These are phyloP conservation scores for Thripadectes ignobilis DNA, from an alignment of 2,797 vertebrate genomes.

Conservation along the genomic window DNA sequence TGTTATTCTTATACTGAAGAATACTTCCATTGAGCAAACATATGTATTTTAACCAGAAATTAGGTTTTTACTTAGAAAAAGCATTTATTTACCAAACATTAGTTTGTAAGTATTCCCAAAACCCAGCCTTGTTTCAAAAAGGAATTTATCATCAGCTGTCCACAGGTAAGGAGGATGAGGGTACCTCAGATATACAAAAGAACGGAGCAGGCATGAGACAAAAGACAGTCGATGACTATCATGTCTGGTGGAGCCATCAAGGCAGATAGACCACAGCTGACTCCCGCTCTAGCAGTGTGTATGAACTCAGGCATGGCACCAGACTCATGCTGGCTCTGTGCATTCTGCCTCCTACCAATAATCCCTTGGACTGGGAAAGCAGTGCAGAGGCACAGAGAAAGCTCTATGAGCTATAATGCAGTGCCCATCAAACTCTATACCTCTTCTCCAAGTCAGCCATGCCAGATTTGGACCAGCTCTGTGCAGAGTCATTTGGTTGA, in stretches of 20 bases:
- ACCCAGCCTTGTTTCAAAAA: not conserved
- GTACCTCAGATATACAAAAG: not conserved
- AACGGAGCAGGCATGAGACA: not conserved
- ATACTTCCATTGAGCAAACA: not conserved
- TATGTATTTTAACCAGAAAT: not conserved
- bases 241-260: not conserved
- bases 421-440: not conserved
- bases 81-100: not conserved
- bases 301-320: not conserved
- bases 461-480: not conserved
- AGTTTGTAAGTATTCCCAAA: not conserved
- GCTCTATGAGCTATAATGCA: not conserved
- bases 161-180: not conserved
- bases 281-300: not conserved
- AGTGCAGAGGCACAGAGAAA: not conserved
- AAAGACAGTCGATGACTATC: not conserved
- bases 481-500: not conserved
- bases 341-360: not conserved
- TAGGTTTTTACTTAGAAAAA: not conserved
- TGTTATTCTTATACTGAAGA: not conserved
- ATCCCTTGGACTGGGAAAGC: not conserved
- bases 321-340: not conserved
- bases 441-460: not conserved
- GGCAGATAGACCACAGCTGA: not conserved
- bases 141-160: not conserved